These are phyloP conservation scores for Zaprionus vittiger DNA, from an alignment of 1,140 invertebrate species.

Conservation along the genomic window DNA sequence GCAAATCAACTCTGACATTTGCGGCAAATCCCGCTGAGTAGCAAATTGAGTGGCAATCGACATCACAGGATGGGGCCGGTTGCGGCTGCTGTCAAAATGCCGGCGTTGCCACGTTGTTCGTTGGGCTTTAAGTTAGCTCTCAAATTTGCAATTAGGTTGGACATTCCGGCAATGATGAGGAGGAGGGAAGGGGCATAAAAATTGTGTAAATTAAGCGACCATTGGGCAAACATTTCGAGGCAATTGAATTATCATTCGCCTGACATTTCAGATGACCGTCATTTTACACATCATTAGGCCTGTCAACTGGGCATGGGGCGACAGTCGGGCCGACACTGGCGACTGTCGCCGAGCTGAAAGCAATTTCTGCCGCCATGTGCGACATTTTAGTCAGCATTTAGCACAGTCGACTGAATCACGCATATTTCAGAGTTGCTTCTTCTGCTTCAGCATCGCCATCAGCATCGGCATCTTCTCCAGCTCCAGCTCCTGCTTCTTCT, in stretches of 20 bases:
- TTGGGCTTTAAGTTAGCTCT: constrained; percentile 5
- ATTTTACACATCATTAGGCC: constrained; percentile 80
- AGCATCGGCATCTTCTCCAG: not conserved
- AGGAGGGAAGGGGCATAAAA: not conserved
- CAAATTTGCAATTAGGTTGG: constrained; percentile 15
- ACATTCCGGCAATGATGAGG: not conserved
- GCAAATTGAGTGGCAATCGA: constrained; percentile 57
- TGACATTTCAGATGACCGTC: constrained; percentile 64
- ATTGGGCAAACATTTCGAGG: constrained; percentile 14
- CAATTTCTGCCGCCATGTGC: constrained; percentile 26
- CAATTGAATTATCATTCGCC: constrained; percentile 53
- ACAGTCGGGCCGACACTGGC: not conserved
- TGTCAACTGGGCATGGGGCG: constrained; percentile 39
- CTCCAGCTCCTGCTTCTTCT: constrained; percentile 25
- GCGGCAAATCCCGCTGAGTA: constrained; percentile 36
- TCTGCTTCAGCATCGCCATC: not conserved
- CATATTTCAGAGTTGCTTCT: constrained; percentile 57
- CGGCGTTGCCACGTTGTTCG: not conserved
- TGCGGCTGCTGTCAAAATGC: constrained; percentile 13
- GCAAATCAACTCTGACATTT: constrained; percentile 55
- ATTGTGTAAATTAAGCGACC: constrained; percentile 2
- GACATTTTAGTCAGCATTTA: constrained; percentile 28
- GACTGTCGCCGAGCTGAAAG: constrained; percentile 17
- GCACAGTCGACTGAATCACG: constrained; percentile 48
- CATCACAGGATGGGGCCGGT: constrained; percentile 18